These are phyloP conservation scores for Tetanocera ferruginea DNA, from an alignment of 2,888 invertebrate species.

Conservation along the genomic window DNA sequence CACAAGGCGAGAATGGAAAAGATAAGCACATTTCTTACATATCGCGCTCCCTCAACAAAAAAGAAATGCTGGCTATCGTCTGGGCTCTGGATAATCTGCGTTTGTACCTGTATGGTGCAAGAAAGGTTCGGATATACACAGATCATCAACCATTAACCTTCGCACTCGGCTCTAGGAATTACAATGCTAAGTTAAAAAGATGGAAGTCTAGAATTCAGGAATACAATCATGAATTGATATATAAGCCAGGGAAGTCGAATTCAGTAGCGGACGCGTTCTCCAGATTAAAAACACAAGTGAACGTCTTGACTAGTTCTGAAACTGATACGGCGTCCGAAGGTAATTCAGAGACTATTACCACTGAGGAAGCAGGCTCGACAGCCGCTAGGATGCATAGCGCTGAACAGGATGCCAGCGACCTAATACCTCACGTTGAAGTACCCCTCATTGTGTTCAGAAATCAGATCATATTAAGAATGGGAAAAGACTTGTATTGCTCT, in stretches of 20 bases:
- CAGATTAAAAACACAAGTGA: too few relatives aligned
- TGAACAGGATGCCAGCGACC: conserved; percentile 23
- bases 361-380: neutral
- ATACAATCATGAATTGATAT: conserved; percentile 11
- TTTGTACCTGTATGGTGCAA: conserved; percentile 45
- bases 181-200: conserved; percentile 43
- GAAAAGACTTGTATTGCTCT: neutral
- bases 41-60: conserved; percentile 20
- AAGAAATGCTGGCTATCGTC: conserved; percentile 15
- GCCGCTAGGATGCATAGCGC: conserved; percentile 40
- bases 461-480: conserved; percentile 18
- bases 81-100: conserved; percentile 39
- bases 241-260: neutral
- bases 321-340: too few relatives aligned
- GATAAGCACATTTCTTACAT: conserved; percentile 31
- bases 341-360: too few relatives aligned
- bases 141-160: conserved; percentile 42
- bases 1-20: conserved; percentile 12
- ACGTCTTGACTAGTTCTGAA: too few relatives aligned
- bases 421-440: conserved; percentile 25
- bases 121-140: conserved; percentile 42
- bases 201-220: conserved; percentile 43
- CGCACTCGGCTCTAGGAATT: neutral
- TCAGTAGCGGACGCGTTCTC: too few relatives aligned
- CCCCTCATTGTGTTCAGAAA: conserved; percentile 30